Percentiles rank a stretch among this genome's conserved stretches.
Conservation (phyloP, 2,888 invertebrate species). For the Pammene fasciana region DNA sequence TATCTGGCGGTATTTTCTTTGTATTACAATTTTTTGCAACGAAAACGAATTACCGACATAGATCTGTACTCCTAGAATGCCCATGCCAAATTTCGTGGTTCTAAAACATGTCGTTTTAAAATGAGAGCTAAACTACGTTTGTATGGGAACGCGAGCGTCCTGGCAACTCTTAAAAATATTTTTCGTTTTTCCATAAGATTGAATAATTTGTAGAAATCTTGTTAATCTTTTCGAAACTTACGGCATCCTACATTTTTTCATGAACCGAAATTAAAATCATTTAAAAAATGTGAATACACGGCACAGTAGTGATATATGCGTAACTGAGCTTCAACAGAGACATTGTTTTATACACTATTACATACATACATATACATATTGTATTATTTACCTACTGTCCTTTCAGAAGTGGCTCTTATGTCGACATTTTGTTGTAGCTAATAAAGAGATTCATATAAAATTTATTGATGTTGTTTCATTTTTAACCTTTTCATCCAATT, state of each 20-base stretch:
- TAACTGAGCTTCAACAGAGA: constrained; percentile 79
- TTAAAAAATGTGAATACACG: constrained; percentile 73
- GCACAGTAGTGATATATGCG: constrained; percentile 82
- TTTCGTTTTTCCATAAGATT: too few species aligned
- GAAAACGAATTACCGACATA: too few species aligned
- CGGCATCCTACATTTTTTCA: constrained; percentile 38
- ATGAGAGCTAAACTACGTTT: too few species aligned
- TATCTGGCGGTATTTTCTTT: too few species aligned
- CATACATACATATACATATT: constrained; percentile 55
- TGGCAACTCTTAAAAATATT: too few species aligned
- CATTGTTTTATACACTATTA: constrained; percentile 80
- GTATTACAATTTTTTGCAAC: too few species aligned
- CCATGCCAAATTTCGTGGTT: too few species aligned
- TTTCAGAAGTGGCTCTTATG: constrained; percentile 55
- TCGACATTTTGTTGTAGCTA: constrained; percentile 78
- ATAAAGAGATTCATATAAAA: constrained; percentile 76
- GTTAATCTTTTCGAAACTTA: too few species aligned
- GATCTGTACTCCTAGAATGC: too few species aligned
- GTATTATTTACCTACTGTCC: constrained; percentile 64
- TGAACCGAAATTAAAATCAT: constrained; percentile 68
- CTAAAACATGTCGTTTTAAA: too few species aligned
- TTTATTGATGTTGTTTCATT: constrained; percentile 43
- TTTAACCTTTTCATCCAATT: constrained; percentile 8
- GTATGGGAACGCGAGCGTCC: too few species aligned
- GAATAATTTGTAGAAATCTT: too few species aligned